Conservation (phyloP, 2,888 invertebrate genomes). For the Isoperla grammatica region DNA sequence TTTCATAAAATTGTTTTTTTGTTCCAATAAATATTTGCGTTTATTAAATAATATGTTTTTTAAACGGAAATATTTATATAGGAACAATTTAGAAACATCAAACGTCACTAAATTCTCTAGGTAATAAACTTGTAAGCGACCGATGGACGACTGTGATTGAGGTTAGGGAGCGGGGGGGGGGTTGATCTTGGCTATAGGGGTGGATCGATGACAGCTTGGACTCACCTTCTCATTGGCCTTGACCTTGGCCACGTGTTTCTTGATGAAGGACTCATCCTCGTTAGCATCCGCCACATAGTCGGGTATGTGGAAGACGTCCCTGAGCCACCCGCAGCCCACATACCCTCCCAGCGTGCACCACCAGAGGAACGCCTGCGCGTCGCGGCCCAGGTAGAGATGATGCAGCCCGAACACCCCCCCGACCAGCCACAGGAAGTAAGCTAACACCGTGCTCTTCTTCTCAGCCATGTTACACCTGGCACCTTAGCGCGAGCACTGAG, state of each 20-base stretch:
- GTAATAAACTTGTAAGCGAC: too few relatives aligned
- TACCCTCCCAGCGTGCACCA: conserved; percentile 84
- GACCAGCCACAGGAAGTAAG: conserved; percentile 82
- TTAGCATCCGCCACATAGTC: conserved; percentile 80
- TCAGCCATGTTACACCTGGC: conserved; percentile 30
- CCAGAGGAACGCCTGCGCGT: conserved; percentile 86
- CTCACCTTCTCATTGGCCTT: conserved; percentile 58
- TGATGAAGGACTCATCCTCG: conserved; percentile 61
- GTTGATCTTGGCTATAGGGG: background rate
- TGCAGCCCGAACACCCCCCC: conserved; percentile 87
- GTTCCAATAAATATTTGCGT: too few relatives aligned
- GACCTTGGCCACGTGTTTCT: conserved; percentile 58
- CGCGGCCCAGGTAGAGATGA: conserved; percentile 83
- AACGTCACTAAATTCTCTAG: too few relatives aligned
- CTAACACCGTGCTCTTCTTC: conserved; percentile 50
- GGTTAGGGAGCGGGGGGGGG: background rate
- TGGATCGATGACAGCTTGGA: background rate
- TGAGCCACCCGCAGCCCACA: conserved; percentile 77
- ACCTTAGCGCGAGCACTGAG: background rate
- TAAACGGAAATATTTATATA: too few relatives aligned
- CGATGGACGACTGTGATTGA: background rate
- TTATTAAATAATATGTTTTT: too few relatives aligned
- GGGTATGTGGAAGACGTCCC: conserved; percentile 79
- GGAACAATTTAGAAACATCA: too few relatives aligned
- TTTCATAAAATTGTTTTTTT: too few relatives aligned